Evolutionary conservation across 2,797 vertebrate genomes (phyloP).

Genomic region (Platalea minor): DNA sequence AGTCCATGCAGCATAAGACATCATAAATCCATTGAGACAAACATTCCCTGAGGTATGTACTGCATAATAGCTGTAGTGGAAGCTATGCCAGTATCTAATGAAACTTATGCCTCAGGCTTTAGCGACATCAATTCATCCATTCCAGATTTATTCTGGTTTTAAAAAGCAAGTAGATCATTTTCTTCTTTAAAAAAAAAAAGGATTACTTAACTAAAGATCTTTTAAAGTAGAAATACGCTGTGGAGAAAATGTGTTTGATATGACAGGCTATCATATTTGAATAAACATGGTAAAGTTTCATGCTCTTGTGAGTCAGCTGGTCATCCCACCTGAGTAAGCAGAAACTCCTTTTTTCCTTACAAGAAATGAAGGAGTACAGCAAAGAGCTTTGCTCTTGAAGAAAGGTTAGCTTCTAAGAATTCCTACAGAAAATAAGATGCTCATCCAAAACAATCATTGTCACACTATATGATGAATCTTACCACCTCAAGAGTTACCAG

Average conservation of each 20-base stretch:
- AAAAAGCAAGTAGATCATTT: neutral
- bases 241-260: neutral
- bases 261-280: neutral
- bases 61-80: neutral
- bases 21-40: slow-evolving; percentile 20
- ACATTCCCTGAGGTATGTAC: neutral
- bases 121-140: neutral
- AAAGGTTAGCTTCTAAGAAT: neutral
- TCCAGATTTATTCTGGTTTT: slow-evolving; percentile 9
- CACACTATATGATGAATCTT: neutral
- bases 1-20: neutral
- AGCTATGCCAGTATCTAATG: slow-evolving; percentile 42
- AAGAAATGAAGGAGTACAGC: neutral
- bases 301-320: neutral
- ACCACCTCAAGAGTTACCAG: slow-evolving; percentile 18
- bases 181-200: neutral
- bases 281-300: neutral
- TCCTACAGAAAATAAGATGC: neutral
- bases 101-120: slow-evolving; percentile 28
- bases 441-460: neutral
- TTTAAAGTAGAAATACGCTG: neutral
- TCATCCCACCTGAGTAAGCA: neutral
- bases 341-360: neutral
- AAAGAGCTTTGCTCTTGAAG: neutral
- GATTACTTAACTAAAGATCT: neutral